Percentiles rank a stretch among this genome's conserved stretches.
Evolutionary conservation across 1,140 invertebrate genomes (phyloP).

Genomic region (Lasioglossum albipes): DNA sequence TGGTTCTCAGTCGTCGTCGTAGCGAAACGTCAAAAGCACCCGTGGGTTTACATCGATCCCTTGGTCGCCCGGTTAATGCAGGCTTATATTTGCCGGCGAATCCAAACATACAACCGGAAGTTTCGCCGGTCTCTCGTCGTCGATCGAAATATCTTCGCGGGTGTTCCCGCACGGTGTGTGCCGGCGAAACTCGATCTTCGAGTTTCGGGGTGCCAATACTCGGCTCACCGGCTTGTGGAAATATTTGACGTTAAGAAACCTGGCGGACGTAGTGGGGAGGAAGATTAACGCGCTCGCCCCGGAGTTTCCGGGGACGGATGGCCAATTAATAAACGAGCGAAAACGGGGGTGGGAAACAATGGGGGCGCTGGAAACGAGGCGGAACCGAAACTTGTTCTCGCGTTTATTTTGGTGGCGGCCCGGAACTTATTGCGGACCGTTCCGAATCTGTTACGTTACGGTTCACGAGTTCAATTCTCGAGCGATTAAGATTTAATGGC

Average conservation of each 20-base stretch:
- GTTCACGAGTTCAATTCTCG: not conserved
- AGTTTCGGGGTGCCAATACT: not conserved
- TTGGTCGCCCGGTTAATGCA: not conserved
- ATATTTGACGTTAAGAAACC: not conserved
- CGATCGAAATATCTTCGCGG: not conserved
- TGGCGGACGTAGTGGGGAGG: not conserved
- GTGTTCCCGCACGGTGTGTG: not conserved
- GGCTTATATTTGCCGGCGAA: conserved; percentile 1
- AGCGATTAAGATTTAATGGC: not conserved
- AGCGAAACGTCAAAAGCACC: conserved; percentile 3
- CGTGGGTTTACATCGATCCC: not conserved
- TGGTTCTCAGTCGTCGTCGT: no score
- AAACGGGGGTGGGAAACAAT: not conserved
- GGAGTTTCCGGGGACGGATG: no score
- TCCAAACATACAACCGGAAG: conserved; percentile 1
- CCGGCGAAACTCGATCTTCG: no score
- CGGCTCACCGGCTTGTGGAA: not conserved
- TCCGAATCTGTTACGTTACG: no score
- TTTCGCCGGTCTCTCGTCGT: not conserved
- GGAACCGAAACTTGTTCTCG: no score
- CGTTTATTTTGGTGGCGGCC: no score
- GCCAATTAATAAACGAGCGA: not conserved
- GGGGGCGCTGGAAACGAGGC: no score
- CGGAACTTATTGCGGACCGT: no score
- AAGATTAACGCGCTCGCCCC: not conserved